These are phyloP conservation scores for Apodemus sylvaticus DNA, from an alignment of 2,113 vertebrate species.

Conservation along the genomic window DNA sequence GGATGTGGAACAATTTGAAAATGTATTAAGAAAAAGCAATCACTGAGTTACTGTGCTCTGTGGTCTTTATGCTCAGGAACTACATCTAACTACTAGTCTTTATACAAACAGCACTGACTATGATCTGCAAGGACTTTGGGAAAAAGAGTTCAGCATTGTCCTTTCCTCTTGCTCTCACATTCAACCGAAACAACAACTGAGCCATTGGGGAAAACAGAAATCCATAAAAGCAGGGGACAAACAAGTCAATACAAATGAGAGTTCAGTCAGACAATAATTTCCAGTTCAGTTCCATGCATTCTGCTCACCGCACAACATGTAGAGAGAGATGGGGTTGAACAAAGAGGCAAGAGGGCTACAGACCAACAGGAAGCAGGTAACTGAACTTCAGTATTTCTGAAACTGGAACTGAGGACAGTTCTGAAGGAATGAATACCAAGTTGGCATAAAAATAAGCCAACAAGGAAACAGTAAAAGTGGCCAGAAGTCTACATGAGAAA, in stretches of 20 bases:
- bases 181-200: not conserved
- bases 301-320: not conserved
- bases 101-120: not conserved
- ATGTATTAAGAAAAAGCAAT: not conserved
- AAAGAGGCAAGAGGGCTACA: not conserved
- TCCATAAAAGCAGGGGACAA: not conserved
- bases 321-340: not conserved
- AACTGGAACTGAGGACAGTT: not conserved
- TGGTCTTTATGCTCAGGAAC: not conserved
- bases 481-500: not conserved
- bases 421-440: not conserved
- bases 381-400: not conserved
- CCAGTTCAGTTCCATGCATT: not conserved
- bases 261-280: not conserved
- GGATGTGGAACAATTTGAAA: not conserved
- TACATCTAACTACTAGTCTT: not conserved
- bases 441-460: too few relatives aligned
- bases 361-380: not conserved
- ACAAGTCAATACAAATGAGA: too few relatives aligned
- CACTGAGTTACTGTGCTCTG: not conserved
- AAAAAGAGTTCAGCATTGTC: not conserved
- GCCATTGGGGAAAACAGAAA: not conserved
- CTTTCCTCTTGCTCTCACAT: not conserved
- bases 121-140: not conserved
- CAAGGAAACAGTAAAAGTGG: not conserved